A percentile compares a stretch with the other conserved stretches of the same genome.
Evolutionary conservation across 2,888 invertebrate species (phyloP).

Genomic region (Euphydryas editha): DNA sequence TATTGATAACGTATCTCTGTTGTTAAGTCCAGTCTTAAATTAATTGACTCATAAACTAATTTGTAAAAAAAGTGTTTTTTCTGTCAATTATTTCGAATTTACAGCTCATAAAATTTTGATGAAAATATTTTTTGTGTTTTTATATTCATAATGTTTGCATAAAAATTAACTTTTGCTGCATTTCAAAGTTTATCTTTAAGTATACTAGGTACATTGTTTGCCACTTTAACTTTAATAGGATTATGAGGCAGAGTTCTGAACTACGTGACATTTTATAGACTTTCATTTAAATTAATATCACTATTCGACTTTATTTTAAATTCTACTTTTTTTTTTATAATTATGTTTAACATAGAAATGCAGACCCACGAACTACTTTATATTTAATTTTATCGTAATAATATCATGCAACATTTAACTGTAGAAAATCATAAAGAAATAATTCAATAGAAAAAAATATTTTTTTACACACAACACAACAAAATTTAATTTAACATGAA

Average conservation of each 20-base stretch:
- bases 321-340: not conserved
- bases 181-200: slow-evolving; percentile 23
- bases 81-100: not conserved
- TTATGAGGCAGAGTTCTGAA: slow-evolving; percentile 1
- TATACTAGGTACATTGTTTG: slow-evolving; percentile 20
- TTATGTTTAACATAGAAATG: not conserved
- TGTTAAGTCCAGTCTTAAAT: no score
- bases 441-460: no score
- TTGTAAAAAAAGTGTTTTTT: no score
- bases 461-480: no score
- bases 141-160: not conserved
- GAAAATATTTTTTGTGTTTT: not conserved
- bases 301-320: not conserved
- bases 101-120: no score
- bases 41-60: no score
- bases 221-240: slow-evolving; percentile 20
- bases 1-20: no score
- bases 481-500: no score
- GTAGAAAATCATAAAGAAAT: no score
- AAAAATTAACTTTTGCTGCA: slow-evolving; percentile 16
- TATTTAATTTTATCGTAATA: not conserved
- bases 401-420: not conserved
- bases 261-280: not conserved
- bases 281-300: slow-evolving; percentile 1
- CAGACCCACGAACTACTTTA: not conserved